Base-by-base conservation (phyloP, 2,888 invertebrate genomes). In the Catocala fraxini region DNA sequence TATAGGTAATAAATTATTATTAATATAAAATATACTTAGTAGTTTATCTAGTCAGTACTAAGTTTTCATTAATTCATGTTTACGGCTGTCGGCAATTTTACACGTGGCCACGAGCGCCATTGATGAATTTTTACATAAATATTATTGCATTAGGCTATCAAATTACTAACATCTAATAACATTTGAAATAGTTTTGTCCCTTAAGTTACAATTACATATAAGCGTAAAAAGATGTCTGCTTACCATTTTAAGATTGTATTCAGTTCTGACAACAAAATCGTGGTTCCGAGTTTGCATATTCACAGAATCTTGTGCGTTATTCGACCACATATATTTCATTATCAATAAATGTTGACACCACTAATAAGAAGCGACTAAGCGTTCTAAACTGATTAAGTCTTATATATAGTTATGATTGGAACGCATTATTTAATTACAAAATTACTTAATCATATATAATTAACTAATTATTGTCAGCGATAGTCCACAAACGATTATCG, bases 361-460 rank as follows among this genome's bases (percentile, higher is more conserved):
- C 53, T 12, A 45, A 49, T 57, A 64, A 59, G 56, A 59, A 61
- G 4, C 43, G 10, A 87, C 88, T 87, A 81, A 80, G 56, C 68
- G 70, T 63, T 57, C 12, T 59, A 53, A 70, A 75, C 68, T 66
- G 65, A 73, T 63, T 45, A 75, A 71, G 67, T 79, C 74, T 73
- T 85, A 82, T 90, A 83, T 89, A 89, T 87, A 87, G 71, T 73
- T 70, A 73, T 75, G 70, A 68, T 82, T 75, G 71, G 61, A 73
- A 80, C 76, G 77, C 80, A 87, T 86, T 87, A 87, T 85, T 87
- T 84, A 87, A 89, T 86, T 75, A 82, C 70, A 70, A 77, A 73
- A 81, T 83, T 79, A 83, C 75, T 74, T 79, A 84, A 85, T 84
- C 70, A 78, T 73, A 68, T 61, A 77, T 76, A 77, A 86, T 89